These are phyloP conservation scores for Gavia stellata DNA, from an alignment of 2,113 vertebrate species.

Conservation along the genomic window DNA sequence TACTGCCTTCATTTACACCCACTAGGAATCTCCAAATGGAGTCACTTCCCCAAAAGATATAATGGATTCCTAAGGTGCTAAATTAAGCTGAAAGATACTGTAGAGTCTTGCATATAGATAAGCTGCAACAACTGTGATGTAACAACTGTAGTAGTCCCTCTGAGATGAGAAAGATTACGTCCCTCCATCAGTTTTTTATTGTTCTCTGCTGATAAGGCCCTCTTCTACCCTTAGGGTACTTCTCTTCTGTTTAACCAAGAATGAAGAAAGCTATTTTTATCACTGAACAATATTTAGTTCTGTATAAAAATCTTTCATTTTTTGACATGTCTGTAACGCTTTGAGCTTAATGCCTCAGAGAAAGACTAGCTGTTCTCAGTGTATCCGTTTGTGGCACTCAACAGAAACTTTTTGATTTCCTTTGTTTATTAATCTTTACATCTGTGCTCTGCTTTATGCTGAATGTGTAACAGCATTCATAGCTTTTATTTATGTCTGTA, in stretches of 20 bases:
- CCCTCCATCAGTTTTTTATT: slow-evolving; percentile 58
- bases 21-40: slow-evolving; percentile 43
- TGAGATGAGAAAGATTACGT: slow-evolving; percentile 46
- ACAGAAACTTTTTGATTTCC: slow-evolving; percentile 38
- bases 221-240: slow-evolving; percentile 47
- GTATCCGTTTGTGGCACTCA: not conserved
- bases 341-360: slow-evolving; percentile 27
- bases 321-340: slow-evolving; percentile 21
- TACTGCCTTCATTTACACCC: slow-evolving; percentile 20
- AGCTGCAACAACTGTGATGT: not conserved
- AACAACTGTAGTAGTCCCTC: slow-evolving; percentile 38
- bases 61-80: slow-evolving; percentile 40
- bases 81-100: slow-evolving; percentile 57
- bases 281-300: slow-evolving; percentile 45
- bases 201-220: slow-evolving; percentile 53
- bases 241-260: slow-evolving; percentile 55
- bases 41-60: slow-evolving; percentile 41
- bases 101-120: slow-evolving; percentile 42
- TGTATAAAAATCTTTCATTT: slow-evolving; percentile 40
- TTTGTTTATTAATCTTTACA: slow-evolving; percentile 48
- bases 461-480: not conserved
- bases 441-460: slow-evolving; percentile 1
- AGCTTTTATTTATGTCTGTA: slow-evolving; percentile 1
- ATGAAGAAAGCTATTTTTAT: slow-evolving; percentile 54
- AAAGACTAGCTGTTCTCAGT: not conserved